phyloP scores from a whole-genome alignment of 2,888 invertebrate species.

The Ctena decussata region DNA sequence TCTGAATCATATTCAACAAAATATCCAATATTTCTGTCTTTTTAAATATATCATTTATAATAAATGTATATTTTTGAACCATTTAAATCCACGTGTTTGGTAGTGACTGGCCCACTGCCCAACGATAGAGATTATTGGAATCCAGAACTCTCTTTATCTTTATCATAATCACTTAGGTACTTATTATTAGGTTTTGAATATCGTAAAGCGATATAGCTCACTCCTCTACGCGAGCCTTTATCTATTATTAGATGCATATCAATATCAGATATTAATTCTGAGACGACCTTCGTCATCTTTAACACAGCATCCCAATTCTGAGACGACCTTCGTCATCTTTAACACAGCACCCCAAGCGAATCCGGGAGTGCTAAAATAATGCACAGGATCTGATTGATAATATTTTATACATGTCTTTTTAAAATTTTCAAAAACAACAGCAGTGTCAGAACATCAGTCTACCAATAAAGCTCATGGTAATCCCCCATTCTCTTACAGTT shows the following conservation, averaged over 20 bases:
- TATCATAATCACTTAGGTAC: too few species aligned
- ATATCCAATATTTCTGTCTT: not conserved
- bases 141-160: too few species aligned
- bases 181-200: too few species aligned
- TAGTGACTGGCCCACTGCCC: not conserved
- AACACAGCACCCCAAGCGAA: too few species aligned
- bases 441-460: not conserved
- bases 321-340: too few species aligned
- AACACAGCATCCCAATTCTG: too few species aligned
- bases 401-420: not conserved
- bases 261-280: too few species aligned
- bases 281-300: too few species aligned
- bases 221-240: too few species aligned
- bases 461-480: not conserved
- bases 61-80: not conserved
- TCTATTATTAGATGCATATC: too few species aligned
- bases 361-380: not conserved
- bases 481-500: not conserved
- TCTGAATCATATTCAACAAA: too few species aligned
- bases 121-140: not conserved
- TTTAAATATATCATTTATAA: not conserved
- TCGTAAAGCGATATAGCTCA: not conserved
- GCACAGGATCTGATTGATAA: not conserved
- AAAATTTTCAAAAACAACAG: not conserved
- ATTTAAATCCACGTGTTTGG: not conserved